These are phyloP conservation scores for Cataglyphis rosenhaueri DNA, from an alignment of 2,888 invertebrate species.

Conservation along the genomic window DNA sequence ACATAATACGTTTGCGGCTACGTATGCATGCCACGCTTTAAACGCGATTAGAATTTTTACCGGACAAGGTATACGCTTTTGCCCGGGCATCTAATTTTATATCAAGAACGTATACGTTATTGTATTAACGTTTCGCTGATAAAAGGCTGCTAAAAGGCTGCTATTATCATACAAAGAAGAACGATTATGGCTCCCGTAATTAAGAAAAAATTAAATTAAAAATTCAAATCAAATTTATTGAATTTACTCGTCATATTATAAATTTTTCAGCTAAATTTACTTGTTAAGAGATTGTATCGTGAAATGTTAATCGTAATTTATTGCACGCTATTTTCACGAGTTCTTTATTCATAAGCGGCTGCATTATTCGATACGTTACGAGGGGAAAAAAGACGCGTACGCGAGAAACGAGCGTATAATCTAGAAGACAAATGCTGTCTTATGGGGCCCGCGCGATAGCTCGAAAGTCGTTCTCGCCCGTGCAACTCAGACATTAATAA, in stretches of 20 bases:
- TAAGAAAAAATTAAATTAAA: not conserved
- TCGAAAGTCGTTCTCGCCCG: conserved; percentile 54
- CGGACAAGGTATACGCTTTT: conserved; percentile 7
- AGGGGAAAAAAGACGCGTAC: not conserved
- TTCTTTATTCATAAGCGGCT: conserved; percentile 29
- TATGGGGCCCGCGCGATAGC: conserved; percentile 40
- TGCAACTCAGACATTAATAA: conserved; percentile 61
- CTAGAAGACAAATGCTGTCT: conserved; percentile 50
- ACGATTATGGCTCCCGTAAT: conserved; percentile 12
- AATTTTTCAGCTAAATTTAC: not conserved
- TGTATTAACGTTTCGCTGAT: conserved; percentile 17
- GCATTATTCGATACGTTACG: conserved; percentile 31
- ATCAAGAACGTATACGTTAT: conserved; percentile 3
- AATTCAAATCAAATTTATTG: conserved; percentile 7
- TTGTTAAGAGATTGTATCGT: not conserved
- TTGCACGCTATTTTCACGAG: conserved; percentile 15
- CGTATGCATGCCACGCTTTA: conserved; percentile 12
- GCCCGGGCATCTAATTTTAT: not conserved
- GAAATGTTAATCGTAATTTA: conserved; percentile 28
- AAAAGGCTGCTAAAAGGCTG: conserved; percentile 10
- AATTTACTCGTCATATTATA: conserved; percentile 6
- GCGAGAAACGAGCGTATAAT: conserved; percentile 51
- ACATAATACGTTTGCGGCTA: conserved; percentile 59
- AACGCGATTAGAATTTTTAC: conserved; percentile 47
- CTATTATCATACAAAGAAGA: not conserved